Evolutionary conservation across 2,888 invertebrate species (phyloP).

Genomic region (Margaritifera margaritifera): DNA sequence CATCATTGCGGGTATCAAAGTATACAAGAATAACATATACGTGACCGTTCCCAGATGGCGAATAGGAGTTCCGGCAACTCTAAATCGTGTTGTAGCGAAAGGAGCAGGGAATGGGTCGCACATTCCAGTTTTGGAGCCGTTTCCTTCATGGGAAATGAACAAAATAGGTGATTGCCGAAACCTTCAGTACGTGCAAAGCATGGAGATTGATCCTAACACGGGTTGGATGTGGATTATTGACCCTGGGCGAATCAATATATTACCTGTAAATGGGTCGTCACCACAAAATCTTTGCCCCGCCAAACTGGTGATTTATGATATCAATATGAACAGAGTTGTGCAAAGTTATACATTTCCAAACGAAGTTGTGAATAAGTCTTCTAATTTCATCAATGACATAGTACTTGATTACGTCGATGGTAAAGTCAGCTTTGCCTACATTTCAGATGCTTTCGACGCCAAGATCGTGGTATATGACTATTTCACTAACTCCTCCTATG

Average conservation of each 20-base stretch:
- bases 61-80: constrained; percentile 42
- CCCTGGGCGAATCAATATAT: constrained; percentile 27
- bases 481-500: constrained; percentile 19
- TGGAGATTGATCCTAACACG: constrained; percentile 38
- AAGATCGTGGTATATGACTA: constrained; percentile 31
- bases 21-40: constrained; percentile 37
- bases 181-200: constrained; percentile 41
- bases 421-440: constrained; percentile 29
- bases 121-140: constrained; percentile 22
- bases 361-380: constrained; percentile 20
- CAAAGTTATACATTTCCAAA: constrained; percentile 23
- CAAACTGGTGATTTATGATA: constrained; percentile 30
- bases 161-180: constrained; percentile 24
- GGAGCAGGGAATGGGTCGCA: background rate
- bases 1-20: constrained; percentile 43
- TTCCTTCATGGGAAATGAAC: constrained; percentile 31
- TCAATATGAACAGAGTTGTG: constrained; percentile 6
- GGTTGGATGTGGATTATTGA: constrained; percentile 49
- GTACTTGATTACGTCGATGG: constrained; percentile 32
- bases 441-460: constrained; percentile 28
- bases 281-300: constrained; percentile 31
- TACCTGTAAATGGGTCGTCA: background rate
- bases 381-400: constrained; percentile 39
- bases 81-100: constrained; percentile 21
- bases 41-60: constrained; percentile 52